Base-by-base conservation (phyloP, 2,113 vertebrate species). In the Sula dactylatra region DNA sequence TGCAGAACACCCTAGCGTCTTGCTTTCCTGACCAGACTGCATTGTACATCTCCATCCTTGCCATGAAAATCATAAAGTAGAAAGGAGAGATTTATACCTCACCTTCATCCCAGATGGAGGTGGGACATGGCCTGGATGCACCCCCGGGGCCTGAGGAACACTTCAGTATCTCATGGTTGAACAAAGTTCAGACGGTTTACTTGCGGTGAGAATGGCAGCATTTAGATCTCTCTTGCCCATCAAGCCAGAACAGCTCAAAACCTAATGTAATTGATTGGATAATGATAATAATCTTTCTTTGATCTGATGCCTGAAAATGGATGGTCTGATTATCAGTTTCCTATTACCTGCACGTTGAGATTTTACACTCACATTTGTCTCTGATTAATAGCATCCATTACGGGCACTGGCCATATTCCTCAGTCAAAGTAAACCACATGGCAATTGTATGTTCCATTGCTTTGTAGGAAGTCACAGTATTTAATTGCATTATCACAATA, bases 401-500 rank as follows among this genome's bases (percentile, higher is more conserved):
- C 2, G 1, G 47, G 29, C n/a, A 40, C 49, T 80, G 81, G 55
- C 24, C 15, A 5, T 74, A 83, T 81, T 90, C 93, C 0, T 0
- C 61, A 70, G 78, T 47, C 73, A 80, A 32, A 79, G 65, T 84
- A 86, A 91, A 80, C 62, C 59, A 59, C 64, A 15, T 42, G 61
- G 56, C 94, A 93, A 56, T 76, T 91, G 72, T 61, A 24, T 72
- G 59, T 94, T 81, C 82, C 31, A 15, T 40, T 94, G 78, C 74
- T 80, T 88, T 83, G 82, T 52, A 70, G 62, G 40, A 80, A 87
- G 78, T 86, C 87, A 74, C 79, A 90, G 87, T 74, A 88, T 90
- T 90, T 97, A 96, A 96, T 95, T 93, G 44, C 24, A 74, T 94
- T 96, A 95, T 94, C 84, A 90, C 95, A 96, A 85, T 69, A 74